Percentiles rank a stretch among this genome's conserved stretches.
phyloP scores from a whole-genome alignment of 2,888 invertebrate genomes.

The Leptarthrus brevirostris region DNA sequence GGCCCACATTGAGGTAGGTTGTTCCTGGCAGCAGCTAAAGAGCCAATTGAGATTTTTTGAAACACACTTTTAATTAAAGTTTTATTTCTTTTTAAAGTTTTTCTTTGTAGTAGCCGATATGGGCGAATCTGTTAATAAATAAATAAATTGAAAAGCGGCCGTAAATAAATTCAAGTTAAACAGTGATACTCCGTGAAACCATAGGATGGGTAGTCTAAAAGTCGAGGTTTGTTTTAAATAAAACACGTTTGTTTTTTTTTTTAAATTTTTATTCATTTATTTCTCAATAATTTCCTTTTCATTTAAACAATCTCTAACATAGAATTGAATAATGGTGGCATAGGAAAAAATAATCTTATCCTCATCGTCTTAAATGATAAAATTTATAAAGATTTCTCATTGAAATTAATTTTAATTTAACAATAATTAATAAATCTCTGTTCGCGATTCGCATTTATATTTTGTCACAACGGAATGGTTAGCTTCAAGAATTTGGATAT shows the following conservation, averaged over 20 bases:
- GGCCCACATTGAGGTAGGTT: too few species aligned
- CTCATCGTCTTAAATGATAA: conserved; percentile 43
- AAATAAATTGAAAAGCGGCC: too few species aligned
- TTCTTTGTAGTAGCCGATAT: too few species aligned
- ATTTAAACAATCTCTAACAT: conserved; percentile 54
- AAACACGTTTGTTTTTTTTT: conserved; percentile 25
- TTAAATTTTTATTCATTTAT: conserved; percentile 52
- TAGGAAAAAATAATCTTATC: conserved; percentile 33
- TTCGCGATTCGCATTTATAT: conserved; percentile 36
- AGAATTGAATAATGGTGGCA: conserved; percentile 50
- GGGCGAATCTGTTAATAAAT: too few species aligned
- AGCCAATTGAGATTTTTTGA: too few species aligned
- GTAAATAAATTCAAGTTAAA: too few species aligned
- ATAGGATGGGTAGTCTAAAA: too few species aligned
- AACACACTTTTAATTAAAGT: too few species aligned
- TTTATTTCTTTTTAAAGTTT: too few species aligned
- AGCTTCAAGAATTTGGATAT: conserved; percentile 29
- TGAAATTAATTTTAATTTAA: conserved; percentile 35
- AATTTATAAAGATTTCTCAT: conserved; percentile 34
- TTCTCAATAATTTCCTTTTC: conserved; percentile 51
- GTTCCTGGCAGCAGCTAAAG: too few species aligned
- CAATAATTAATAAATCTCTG: conserved; percentile 40
- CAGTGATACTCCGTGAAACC: too few species aligned
- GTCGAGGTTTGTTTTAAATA: neutral
- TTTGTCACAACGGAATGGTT: conserved; percentile 38